Conservation (phyloP, 2,113 vertebrate genomes). For the Pholis gunnellus region DNA sequence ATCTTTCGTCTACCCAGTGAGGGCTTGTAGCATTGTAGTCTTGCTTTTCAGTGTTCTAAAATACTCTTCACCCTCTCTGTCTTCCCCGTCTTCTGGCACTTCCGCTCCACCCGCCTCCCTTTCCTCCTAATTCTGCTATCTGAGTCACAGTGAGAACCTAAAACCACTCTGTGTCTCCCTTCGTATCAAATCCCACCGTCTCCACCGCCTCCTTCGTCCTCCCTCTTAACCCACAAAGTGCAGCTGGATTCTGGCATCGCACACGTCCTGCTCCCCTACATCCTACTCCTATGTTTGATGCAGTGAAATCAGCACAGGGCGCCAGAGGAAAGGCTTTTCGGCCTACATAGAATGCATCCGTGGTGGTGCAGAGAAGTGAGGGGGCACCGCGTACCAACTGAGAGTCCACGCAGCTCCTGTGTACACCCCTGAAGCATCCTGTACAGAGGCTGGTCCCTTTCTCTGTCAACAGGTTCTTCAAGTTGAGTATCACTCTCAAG, state of each 20-base stretch:
- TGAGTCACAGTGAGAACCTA: constrained; percentile 29
- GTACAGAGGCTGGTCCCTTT: constrained; percentile 3
- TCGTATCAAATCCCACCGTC: constrained; percentile 13
- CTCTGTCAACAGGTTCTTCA: not conserved
- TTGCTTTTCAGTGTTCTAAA: constrained; percentile 22
- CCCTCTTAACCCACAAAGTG: constrained; percentile 19
- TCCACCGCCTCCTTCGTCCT: constrained; percentile 18
- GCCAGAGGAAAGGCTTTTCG: constrained; percentile 36
- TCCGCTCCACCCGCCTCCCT: not conserved
- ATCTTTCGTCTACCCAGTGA: not conserved
- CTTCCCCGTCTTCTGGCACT: not conserved
- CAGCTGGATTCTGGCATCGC: not conserved
- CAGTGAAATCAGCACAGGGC: not conserved
- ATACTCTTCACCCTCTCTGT: constrained; percentile 25
- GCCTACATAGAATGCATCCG: constrained; percentile 19
- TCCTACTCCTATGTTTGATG: constrained; percentile 34
- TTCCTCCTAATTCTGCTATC: constrained; percentile 3
- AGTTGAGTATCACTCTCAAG: not conserved
- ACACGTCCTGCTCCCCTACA: constrained; percentile 18
- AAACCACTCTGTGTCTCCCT: not conserved
- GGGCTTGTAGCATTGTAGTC: not conserved
- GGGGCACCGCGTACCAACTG: constrained; percentile 9
- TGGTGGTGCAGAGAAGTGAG: constrained; percentile 45
- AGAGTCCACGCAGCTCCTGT: constrained; percentile 1
- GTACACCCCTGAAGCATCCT: constrained; percentile 25